Evolutionary conservation across 2,797 vertebrate genomes (phyloP), one percentile per base, ranked within the genome.

Genomic region (Glossophaga mutica): DNA sequence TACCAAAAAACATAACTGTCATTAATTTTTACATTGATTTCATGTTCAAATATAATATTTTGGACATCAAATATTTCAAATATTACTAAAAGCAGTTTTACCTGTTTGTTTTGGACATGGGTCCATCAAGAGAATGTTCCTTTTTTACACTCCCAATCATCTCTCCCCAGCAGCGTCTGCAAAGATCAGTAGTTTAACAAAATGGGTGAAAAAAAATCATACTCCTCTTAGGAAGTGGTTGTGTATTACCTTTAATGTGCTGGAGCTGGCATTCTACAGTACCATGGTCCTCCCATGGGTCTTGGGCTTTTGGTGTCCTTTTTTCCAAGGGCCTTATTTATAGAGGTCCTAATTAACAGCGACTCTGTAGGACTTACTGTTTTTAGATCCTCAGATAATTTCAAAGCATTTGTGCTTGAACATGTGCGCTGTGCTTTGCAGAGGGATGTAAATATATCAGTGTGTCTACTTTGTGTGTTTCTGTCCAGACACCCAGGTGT

Each of bases 1-100:
- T 59, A 67, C 18, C 85, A 39, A 91, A 76, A 88, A 34, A 32
- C 5, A 65, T 16, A 82, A 89, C 24, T 39, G 22, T 78, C 65
- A 74, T 42, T 68, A 70, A 16, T 88, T 81, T 83, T 67, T 87
- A 83, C 59, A 74, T 18, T 83, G 48, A 83, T 87, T 84, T 87
- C 16, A 34, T 81, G 55, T 68, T 73, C 19, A 70, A 65, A 76
- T 68, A 82, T 76, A 74, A 22, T 90, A 39, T 57, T 88, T 65
- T 67, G 10, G 39, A 77, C 85, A n/a, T 89, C 87, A 37, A 65
- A 48, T 82, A 78, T 68, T 89, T 89, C 87, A 37, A 65, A 48
- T 82, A 78, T 68, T 89, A 67, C 81, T 77, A 65, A 95, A 85
- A 82, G 24, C n/a, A 82, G 6, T 85, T 84, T 92, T 21, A 76